phyloP scores from a whole-genome alignment of 2,888 invertebrate species.

The Schizaphis graminum region DNA sequence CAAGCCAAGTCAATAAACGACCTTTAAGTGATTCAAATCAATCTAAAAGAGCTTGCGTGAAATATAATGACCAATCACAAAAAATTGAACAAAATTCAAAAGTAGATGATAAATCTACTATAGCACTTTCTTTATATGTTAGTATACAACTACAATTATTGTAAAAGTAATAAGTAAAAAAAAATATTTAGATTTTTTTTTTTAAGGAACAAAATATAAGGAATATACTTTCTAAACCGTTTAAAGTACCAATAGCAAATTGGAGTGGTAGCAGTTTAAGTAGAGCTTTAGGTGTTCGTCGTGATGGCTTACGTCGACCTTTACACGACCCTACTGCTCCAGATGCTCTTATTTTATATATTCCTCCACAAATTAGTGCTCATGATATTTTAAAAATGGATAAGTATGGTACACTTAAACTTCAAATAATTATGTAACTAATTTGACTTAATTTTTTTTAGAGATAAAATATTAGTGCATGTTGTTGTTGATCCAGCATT shows the following conservation, averaged over 20 bases:
- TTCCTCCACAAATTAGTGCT: conserved; percentile 86
- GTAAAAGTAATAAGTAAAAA: background rate
- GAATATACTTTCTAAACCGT: conserved; percentile 86
- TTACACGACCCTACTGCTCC: conserved; percentile 94
- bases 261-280: conserved; percentile 82
- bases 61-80: conserved; percentile 73
- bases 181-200: background rate
- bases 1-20: conserved; percentile 81
- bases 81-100: conserved; percentile 52
- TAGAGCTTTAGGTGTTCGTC: conserved; percentile 84
- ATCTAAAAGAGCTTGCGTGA: conserved; percentile 70
- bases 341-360: conserved; percentile 89
- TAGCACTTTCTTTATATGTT: conserved; percentile 66
- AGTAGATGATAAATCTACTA: conserved; percentile 61
- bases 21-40: conserved; percentile 71
- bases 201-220: conserved; percentile 84
- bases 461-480: conserved; percentile 82
- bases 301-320: conserved; percentile 77
- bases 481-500: conserved; percentile 97
- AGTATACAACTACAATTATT: conserved; percentile 43
- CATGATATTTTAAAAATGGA: conserved; percentile 90
- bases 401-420: conserved; percentile 72
- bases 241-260: conserved; percentile 92
- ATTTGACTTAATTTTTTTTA: conserved; percentile 70
- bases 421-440: conserved; percentile 35